Evolutionary conservation across 2,888 invertebrate species (phyloP).

Genomic region (Andricus curvator): DNA sequence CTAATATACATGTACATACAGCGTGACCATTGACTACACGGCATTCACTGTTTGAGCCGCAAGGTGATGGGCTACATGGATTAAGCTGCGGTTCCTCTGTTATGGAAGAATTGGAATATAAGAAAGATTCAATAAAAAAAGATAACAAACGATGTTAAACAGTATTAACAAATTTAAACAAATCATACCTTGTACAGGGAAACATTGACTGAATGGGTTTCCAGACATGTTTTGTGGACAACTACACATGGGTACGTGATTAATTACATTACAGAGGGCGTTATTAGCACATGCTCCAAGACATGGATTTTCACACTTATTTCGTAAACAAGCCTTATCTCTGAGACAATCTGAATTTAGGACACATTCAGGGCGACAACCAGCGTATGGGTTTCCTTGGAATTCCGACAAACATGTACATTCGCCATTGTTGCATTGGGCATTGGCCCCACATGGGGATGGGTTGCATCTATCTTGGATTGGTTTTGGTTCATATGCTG

Average conservation of each 20-base stretch:
- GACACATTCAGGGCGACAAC: constrained; percentile 83
- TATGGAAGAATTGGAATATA: not conserved
- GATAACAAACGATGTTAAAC: not conserved
- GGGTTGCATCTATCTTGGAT: constrained; percentile 84
- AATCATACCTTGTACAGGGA: constrained; percentile 48
- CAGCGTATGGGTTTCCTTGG: constrained; percentile 81
- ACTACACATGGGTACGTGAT: constrained; percentile 86
- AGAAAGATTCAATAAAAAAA: not conserved
- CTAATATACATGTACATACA: constrained; percentile 84
- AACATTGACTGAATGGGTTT: constrained; percentile 77
- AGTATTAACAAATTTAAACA: not conserved
- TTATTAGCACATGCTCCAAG: constrained; percentile 84
- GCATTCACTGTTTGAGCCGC: constrained; percentile 87
- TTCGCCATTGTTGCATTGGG: constrained; percentile 81
- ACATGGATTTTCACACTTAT: constrained; percentile 89
- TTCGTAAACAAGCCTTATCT: constrained; percentile 86
- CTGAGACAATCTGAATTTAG: constrained; percentile 87
- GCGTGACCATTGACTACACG: constrained; percentile 85
- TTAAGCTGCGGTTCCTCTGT: constrained; percentile 35
- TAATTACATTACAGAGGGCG: constrained; percentile 85
- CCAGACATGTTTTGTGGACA: constrained; percentile 85
- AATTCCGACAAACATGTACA: constrained; percentile 83
- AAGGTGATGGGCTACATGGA: constrained; percentile 78
- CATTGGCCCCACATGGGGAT: constrained; percentile 86
- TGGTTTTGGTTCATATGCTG: constrained; percentile 73